Evolutionary conservation across 2,888 invertebrate genomes (phyloP), one percentile per base, ranked within the genome.

Genomic region (Apocheima hispidaria): DNA sequence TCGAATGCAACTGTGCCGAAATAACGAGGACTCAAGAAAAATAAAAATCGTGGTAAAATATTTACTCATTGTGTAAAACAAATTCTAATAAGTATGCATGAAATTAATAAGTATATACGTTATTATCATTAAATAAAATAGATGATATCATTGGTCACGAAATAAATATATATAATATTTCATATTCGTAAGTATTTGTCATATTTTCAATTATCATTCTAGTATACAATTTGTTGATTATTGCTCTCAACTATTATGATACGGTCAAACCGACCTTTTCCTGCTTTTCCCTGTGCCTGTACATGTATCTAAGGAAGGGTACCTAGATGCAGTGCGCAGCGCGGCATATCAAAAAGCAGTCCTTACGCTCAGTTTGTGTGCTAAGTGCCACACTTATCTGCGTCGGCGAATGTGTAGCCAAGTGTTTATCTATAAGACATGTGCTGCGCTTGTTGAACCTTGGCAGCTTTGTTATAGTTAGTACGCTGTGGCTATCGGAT

Each of bases 341-440:
- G 54, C 59, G 65, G 77, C 75, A 78, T 80, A 85, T 83, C 83
- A 82, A 81, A 83, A 81, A 82, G 79, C 79, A 70, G 74, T 75
- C 66, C 75, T 78, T 76, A 75, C 73, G 75, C 74, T 75, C 79
- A 81, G 78, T 81, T 78, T 74, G 79, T 81, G 77, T 81, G 82
- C 77, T 78, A 76, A 81, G 78, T 79, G 80, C 69, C 74, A 73
- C 69, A 71, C 72, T 77, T 78, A 80, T 79, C 80, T 73, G 63
- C 51, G 72, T 59, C 70, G 73, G 73, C 73, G 77, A 75, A 69
- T 71, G 70, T 68, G 72, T 54, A 59, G 56, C 59, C 60, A 57
- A 59, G 55, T 54, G 63, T 55, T 63, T 66, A 66, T 66, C 56
- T 64, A 10, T 33, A 26, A 60, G 21, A 60, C 38, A 10, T 30